These are phyloP conservation scores for Elgaria multicarinata DNA, from an alignment of 2,113 vertebrate species.

Conservation along the genomic window DNA sequence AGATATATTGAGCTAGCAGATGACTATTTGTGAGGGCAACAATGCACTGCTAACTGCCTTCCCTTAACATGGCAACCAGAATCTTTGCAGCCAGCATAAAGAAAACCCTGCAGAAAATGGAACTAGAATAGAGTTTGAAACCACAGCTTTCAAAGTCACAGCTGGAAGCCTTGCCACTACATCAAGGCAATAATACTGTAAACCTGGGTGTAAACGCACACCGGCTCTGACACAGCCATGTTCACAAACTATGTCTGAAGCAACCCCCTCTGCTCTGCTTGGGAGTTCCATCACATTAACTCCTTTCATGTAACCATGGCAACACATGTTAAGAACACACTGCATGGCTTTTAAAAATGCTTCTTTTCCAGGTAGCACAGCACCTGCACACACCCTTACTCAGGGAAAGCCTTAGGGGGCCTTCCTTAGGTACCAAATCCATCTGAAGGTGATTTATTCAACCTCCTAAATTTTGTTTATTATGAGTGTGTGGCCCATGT, in stretches of 20 bases:
- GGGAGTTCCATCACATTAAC: constrained; percentile 75
- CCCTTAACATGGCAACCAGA: fast-evolving
- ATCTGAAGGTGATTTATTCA: neutral
- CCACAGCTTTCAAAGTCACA: constrained; percentile 54
- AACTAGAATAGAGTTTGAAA: constrained; percentile 60
- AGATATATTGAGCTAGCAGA: neutral
- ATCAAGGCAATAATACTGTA: constrained; percentile 62
- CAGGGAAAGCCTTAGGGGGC: neutral
- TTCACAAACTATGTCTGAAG: constrained; percentile 30
- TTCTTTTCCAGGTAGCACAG: constrained; percentile 28
- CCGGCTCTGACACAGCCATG: constrained; percentile 20
- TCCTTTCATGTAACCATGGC: constrained; percentile 65
- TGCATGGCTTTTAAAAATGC: neutral
- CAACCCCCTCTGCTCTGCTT: constrained; percentile 39
- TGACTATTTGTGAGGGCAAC: fast-evolving
- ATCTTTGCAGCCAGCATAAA: fast-evolving
- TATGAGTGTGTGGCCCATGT: neutral
- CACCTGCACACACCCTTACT: neutral
- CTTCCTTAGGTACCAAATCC: neutral
- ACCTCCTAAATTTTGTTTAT: constrained; percentile 29
- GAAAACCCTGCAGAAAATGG: neutral
- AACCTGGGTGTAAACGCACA: neutral
- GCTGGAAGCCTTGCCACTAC: constrained; percentile 62
- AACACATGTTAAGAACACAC: constrained; percentile 56
- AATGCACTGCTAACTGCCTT: fast-evolving